Base-by-base conservation (phyloP, 2,888 invertebrate genomes). In the Bellardia pandia region DNA sequence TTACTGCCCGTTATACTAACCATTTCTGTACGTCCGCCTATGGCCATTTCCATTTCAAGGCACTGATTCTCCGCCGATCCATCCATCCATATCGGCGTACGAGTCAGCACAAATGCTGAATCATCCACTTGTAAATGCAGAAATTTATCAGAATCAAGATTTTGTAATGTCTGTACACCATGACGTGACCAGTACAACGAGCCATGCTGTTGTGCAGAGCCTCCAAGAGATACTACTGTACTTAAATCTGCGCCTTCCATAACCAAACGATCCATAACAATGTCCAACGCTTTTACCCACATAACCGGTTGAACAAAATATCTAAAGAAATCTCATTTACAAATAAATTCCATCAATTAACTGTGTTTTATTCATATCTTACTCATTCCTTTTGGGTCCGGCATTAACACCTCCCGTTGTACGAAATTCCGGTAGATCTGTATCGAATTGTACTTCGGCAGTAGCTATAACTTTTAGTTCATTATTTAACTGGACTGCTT, bases 71-170 rank as follows among this genome's bases (percentile, higher is more conserved):
- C 90, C 0, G 93, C 93, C 0, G 93, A 92, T 89, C 97, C 96
- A 93, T 99, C 99, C 98, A 99, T 98, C 99, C 99, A 99, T 16
- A 99, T 96, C 0, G 99, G 99, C 11, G 98, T 97, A 88, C 97
- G 95, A 0, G 94, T 93, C 0, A 97, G 92, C 14, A 97, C 96
- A 93, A 99, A 99, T 9, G 95, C 95, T 0, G 94, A 94, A 6
- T 96, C 96, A 72, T 95, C 95, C 56, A 99, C 94, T 94, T 99
- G 98, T 33, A 97, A 96, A 94, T 98, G 97, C 9, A 99, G 93
- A 93, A 97, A 97, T 90, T 96, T 96, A 9, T 95, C 95, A 0
- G 97, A 94, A 76, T 97, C 95, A 40, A 99, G 94, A 66, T 94
- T 95, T 77, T 94, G 92, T 23, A 99, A 94, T 0, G 95, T 95